phyloP scores from a whole-genome alignment of 2,888 invertebrate species.

The Prenolepis imparis region DNA sequence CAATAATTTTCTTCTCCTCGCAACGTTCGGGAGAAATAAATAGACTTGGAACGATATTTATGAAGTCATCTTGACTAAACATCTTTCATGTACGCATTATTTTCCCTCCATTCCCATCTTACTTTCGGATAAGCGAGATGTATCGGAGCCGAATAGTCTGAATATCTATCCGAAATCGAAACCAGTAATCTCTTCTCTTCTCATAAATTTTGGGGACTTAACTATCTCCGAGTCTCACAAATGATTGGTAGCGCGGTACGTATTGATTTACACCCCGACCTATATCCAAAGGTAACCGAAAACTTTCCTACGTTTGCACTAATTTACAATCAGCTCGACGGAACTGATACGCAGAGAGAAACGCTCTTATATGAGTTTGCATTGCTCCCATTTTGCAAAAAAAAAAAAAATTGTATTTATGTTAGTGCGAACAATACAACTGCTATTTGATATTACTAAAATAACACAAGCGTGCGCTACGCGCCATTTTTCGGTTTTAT shows the following conservation, averaged over 20 bases:
- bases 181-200: conserved; percentile 25
- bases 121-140: not conserved
- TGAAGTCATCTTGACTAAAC: conserved; percentile 25
- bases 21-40: not conserved
- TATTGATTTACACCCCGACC: conserved; percentile 47
- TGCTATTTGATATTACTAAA: not conserved
- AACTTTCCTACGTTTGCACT: conserved; percentile 48
- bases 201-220: conserved; percentile 39
- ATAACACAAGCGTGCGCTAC: no score
- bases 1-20: not conserved
- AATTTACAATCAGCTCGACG: conserved; percentile 44
- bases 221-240: conserved; percentile 39
- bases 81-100: conserved; percentile 1
- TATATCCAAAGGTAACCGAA: conserved; percentile 39
- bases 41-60: conserved; percentile 14
- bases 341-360: conserved; percentile 34
- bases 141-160: not conserved
- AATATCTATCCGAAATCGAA: conserved; percentile 22
- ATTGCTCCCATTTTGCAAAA: not conserved
- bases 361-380: conserved; percentile 22
- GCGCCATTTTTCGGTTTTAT: no score
- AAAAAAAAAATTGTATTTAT: not conserved
- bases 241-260: conserved; percentile 44
- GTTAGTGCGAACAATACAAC: conserved; percentile 16
- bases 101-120: not conserved